Conservation (phyloP, 2,888 invertebrate species). For the Chloroclysta siterata region DNA sequence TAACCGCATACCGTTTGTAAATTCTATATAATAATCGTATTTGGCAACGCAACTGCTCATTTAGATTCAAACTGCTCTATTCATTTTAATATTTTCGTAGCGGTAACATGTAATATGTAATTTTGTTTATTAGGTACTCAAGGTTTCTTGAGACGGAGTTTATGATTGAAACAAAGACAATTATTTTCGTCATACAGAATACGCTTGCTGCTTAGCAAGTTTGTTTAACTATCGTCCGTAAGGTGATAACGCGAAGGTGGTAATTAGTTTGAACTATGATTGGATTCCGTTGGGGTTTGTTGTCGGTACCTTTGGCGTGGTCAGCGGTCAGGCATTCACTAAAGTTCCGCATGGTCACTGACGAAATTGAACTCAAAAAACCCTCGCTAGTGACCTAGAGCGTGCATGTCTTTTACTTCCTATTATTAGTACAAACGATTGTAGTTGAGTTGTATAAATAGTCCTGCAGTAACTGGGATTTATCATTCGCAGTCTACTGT, state of each 20-base stretch:
- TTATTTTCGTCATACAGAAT: constrained; percentile 12
- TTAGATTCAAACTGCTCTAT: constrained; percentile 48
- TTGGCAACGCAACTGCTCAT: constrained; percentile 40
- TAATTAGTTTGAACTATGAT: constrained; percentile 24
- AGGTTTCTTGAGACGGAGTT: constrained; percentile 38
- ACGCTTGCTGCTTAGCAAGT: background rate
- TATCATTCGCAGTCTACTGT: constrained; percentile 79
- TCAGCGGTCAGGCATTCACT: constrained; percentile 40
- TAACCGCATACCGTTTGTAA: constrained; percentile 25
- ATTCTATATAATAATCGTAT: constrained; percentile 36
- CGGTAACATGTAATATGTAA: constrained; percentile 31
- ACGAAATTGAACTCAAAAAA: constrained; percentile 74
- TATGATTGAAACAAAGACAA: constrained; percentile 32
- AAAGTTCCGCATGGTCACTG: constrained; percentile 71
- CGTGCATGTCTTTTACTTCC: constrained; percentile 75
- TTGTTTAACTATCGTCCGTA: constrained; percentile 12
- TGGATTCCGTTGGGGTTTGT: constrained; percentile 12
- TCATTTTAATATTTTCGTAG: constrained; percentile 41
- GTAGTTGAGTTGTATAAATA: constrained; percentile 70
- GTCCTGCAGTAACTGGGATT: constrained; percentile 61
- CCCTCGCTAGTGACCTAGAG: constrained; percentile 72
- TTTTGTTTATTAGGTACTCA: constrained; percentile 40
- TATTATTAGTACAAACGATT: constrained; percentile 71
- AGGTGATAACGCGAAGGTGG: constrained; percentile 5
- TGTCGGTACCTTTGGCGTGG: constrained; percentile 35